Conservation (phyloP, 2,888 invertebrate species). For the Atrina japonica region DNA sequence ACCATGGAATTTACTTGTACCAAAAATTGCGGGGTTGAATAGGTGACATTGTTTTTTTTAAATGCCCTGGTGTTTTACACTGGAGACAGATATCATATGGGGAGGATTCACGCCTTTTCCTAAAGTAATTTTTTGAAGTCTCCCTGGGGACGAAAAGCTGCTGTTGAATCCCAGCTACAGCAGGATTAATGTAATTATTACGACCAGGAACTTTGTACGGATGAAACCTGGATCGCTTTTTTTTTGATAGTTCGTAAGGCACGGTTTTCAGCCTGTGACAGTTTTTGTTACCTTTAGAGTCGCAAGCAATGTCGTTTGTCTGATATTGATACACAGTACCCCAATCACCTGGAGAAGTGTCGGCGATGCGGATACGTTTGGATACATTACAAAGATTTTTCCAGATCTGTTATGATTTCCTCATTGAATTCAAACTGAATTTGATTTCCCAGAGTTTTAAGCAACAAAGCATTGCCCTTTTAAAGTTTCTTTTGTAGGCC, state of each 20-base stretch:
- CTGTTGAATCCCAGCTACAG: not conserved
- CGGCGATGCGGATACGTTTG: constrained; percentile 21
- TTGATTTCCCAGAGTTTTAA: not conserved
- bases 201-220: not conserved
- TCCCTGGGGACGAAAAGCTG: not conserved
- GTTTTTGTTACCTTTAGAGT: constrained; percentile 23
- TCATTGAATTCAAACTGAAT: constrained; percentile 13
- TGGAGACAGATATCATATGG: not conserved
- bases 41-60: too few species aligned
- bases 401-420: constrained; percentile 1
- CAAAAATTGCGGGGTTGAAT: not conserved
- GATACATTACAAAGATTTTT: not conserved
- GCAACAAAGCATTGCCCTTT: not conserved
- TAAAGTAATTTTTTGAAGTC: not conserved
- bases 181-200: not conserved
- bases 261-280: constrained; percentile 15
- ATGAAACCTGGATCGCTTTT: not conserved
- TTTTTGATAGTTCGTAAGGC: constrained; percentile 13
- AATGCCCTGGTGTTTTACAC: not conserved
- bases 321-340: constrained; percentile 15
- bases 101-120: not conserved
- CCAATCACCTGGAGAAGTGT: constrained; percentile 23
- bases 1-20: constrained; percentile 5
- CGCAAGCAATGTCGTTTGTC: constrained; percentile 12
- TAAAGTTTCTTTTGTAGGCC: not conserved